Conservation (phyloP, 2,888 invertebrate genomes). For the Dynastes grantii region DNA sequence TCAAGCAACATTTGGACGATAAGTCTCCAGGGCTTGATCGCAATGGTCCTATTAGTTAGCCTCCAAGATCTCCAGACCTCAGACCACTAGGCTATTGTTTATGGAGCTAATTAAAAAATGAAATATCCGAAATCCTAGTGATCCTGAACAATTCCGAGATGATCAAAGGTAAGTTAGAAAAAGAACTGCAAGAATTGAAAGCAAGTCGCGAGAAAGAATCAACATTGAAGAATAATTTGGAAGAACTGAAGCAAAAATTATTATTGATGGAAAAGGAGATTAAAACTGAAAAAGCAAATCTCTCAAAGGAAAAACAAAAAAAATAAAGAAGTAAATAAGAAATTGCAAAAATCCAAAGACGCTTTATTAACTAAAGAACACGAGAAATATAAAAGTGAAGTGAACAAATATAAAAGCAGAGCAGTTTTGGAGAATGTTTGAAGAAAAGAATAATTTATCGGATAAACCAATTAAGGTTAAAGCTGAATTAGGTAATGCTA, state of each 20-base stretch:
- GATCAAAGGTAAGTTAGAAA: slow-evolving; percentile 70
- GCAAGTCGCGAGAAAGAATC: slow-evolving; percentile 64
- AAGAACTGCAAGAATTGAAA: slow-evolving; percentile 65
- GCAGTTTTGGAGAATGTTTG: slow-evolving; percentile 70
- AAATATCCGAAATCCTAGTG: slow-evolving; percentile 80
- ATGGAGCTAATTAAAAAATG: slow-evolving; percentile 73
- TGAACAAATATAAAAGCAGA: slow-evolving; percentile 69
- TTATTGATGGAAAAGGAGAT: slow-evolving; percentile 72
- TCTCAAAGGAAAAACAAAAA: slow-evolving; percentile 72
- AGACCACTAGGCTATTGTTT: too few relatives aligned
- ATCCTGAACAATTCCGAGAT: slow-evolving; percentile 77
- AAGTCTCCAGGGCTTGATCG: too few relatives aligned
- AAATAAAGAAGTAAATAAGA: slow-evolving; percentile 72
- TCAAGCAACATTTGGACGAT: too few relatives aligned
- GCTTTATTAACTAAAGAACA: slow-evolving; percentile 77
- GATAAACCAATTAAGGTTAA: slow-evolving; percentile 65
- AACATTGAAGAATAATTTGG: slow-evolving; percentile 65
- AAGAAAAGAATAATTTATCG: slow-evolving; percentile 75
- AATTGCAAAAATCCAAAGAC: slow-evolving; percentile 69
- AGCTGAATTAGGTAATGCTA: slow-evolving; percentile 61
- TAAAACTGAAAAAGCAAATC: slow-evolving; percentile 74
- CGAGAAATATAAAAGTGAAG: slow-evolving; percentile 70
- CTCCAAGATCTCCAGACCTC: too few relatives aligned
- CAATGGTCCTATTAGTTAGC: too few relatives aligned
- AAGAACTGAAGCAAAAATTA: slow-evolving; percentile 73